Base-by-base conservation (phyloP, 2,888 invertebrate species). In the Phania funesta region DNA sequence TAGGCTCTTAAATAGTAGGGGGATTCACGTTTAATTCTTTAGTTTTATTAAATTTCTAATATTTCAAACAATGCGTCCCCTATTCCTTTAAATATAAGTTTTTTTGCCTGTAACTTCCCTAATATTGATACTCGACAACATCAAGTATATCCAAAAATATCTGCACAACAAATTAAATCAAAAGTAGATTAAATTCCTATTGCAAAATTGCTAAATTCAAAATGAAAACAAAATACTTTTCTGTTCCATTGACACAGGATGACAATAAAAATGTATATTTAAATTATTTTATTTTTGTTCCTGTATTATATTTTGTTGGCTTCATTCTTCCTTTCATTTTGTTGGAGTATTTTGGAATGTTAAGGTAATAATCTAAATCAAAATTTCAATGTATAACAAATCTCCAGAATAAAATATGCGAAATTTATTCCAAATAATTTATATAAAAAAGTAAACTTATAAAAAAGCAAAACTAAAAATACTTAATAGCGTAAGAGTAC, bases 201-300 rank as follows among this genome's bases (percentile, higher is more conserved):
- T 52, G 58, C 20, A 71, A 79, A 58, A 58, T 73, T 73, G 38
- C 26, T 56, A 79, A 71, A 73, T 56, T 73, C 58, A 54, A 60
- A 70, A 56, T 29, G 26, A 32, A 74, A 62, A 74, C 32, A 41
- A 65, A 78, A 52, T 74, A 50, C n/a, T 65, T 44, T 22, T 13
- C 8, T 22, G 5, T 56, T 54, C 24, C 64, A 7, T 54, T 56
- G 60, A 24, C 13, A 58, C 38, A 65, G 74, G 70, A 71, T 82
- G 82, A 82, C 70, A 78, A 75, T 70, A 75, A 78, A 71, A 64
- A 70, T 70, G 48, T 82, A 65, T 74, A 77, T 74, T 62, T 35
- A 82, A 74, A 78, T 78, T 78, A 54, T 64, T 44, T 11, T 26
- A 20, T 56, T 46, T 32, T 18, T 5, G 35, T 38, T 26, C 16